Conservation (phyloP, 2,113 vertebrate species). For the Muntiacus reevesi region DNA sequence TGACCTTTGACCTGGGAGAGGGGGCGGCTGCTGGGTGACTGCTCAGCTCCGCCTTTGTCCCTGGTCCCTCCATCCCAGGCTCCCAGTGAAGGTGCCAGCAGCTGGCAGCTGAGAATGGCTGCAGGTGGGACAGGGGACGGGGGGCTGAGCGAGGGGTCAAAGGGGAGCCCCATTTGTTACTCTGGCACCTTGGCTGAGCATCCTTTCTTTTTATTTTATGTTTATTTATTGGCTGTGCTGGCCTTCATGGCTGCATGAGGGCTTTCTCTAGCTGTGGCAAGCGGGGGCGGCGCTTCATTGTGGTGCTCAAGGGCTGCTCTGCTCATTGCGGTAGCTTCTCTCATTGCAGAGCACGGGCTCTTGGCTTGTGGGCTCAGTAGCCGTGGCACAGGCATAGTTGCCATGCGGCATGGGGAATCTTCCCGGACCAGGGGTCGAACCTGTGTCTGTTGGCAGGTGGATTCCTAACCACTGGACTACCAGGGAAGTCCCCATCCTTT, state of each 20-base stretch:
- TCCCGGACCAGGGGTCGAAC: background rate
- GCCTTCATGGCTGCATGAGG: background rate
- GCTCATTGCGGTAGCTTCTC: background rate
- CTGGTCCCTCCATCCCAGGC: background rate
- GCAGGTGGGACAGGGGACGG: background rate
- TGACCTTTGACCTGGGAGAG: background rate
- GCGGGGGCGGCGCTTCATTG: background rate
- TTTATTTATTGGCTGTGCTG: background rate
- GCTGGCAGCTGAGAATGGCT: background rate
- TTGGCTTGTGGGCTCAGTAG: background rate
- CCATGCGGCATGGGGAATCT: fast-evolving
- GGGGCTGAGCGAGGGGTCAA: fast-evolving
- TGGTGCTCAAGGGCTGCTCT: background rate
- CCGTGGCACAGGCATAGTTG: background rate
- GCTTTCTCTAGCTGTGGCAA: background rate
- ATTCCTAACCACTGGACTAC: background rate
- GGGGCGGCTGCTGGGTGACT: background rate
- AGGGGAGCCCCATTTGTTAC: background rate
- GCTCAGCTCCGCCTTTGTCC: background rate
- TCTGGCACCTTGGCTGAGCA: too few relatives aligned
- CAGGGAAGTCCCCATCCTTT: background rate
- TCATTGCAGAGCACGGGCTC: background rate
- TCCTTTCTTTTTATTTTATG: background rate
- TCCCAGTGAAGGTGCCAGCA: fast-evolving
- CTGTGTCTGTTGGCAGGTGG: background rate